A percentile compares a stretch with the other conserved stretches of the same genome.
phyloP scores from a whole-genome alignment of 2,113 vertebrate species.

The Cyanoliseus patagonus region DNA sequence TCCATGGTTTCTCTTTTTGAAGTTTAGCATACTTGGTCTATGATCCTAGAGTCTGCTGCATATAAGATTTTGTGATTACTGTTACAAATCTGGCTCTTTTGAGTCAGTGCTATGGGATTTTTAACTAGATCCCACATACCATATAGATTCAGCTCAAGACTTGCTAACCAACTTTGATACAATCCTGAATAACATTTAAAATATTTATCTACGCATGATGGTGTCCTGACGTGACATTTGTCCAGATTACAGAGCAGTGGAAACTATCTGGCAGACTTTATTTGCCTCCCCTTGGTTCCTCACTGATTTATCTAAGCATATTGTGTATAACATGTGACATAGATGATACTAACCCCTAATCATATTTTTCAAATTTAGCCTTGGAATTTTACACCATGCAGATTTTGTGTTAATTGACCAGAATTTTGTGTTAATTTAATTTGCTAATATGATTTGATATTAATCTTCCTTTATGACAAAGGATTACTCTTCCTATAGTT shows the following conservation, averaged over 20 bases:
- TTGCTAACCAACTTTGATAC: neutral
- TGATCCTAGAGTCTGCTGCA: neutral
- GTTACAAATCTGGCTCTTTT: neutral
- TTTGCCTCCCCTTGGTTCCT: neutral
- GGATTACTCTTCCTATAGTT: neutral
- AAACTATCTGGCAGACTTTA: neutral
- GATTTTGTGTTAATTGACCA: neutral
- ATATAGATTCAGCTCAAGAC: accelerated
- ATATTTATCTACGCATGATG: neutral
- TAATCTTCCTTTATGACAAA: neutral
- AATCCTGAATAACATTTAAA: neutral
- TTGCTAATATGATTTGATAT: neutral
- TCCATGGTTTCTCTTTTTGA: neutral
- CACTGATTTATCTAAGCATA: neutral
- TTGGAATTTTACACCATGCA: neutral
- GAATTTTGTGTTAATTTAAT: neutral
- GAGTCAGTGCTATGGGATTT: neutral
- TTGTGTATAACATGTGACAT: accelerated
- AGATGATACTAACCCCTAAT: neutral
- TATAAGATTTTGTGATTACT: neutral
- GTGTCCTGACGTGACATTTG: neutral
- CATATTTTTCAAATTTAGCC: neutral
- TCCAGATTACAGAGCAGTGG: neutral
- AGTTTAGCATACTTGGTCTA: neutral
- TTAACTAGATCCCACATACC: neutral